Evolutionary conservation across 2,888 invertebrate species (phyloP).

Genomic region (Drosophila subquinaria): DNA sequence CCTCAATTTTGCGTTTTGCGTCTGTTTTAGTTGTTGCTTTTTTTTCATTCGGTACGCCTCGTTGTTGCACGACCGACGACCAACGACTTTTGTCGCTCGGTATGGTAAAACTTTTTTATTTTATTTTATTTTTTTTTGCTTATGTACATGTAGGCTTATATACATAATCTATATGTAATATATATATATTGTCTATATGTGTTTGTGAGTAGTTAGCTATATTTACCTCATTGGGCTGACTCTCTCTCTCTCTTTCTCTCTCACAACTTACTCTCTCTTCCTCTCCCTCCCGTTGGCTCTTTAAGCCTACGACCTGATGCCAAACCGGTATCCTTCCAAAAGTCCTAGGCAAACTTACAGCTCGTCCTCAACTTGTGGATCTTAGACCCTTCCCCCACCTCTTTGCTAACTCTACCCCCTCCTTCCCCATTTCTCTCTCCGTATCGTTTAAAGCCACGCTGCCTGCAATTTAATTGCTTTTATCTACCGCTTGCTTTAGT

Average conservation of each 20-base stretch:
- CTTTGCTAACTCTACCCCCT: not conserved
- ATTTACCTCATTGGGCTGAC: slow-evolving; percentile 19
- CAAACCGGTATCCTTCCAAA: slow-evolving; percentile 73
- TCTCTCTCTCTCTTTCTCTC: slow-evolving; percentile 7
- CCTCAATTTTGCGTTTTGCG: slow-evolving; percentile 49
- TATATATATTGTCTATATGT: slow-evolving; percentile 14
- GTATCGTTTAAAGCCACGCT: slow-evolving; percentile 5
- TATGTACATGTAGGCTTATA: slow-evolving; percentile 11
- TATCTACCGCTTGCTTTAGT: not conserved
- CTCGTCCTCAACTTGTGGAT: slow-evolving; percentile 38
- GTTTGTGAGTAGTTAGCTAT: slow-evolving; percentile 10
- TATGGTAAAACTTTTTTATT: slow-evolving; percentile 47
- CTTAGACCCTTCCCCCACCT: slow-evolving; percentile 23
- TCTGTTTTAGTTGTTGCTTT: slow-evolving; percentile 67
- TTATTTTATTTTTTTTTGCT: not conserved
- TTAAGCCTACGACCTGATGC: slow-evolving; percentile 13
- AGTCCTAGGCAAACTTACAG: slow-evolving; percentile 40
- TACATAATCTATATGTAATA: slow-evolving; percentile 4
- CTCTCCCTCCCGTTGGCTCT: slow-evolving; percentile 21
- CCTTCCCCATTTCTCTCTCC: not conserved
- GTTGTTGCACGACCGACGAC: slow-evolving; percentile 36
- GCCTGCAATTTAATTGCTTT: slow-evolving; percentile 9
- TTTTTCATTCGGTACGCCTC: slow-evolving; percentile 66
- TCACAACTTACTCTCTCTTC: slow-evolving; percentile 8
- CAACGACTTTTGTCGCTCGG: slow-evolving; percentile 36